Evolutionary conservation across 1,140 invertebrate genomes (phyloP), one percentile per base, ranked within the genome.

Genomic region (Polypedilum pembai): DNA sequence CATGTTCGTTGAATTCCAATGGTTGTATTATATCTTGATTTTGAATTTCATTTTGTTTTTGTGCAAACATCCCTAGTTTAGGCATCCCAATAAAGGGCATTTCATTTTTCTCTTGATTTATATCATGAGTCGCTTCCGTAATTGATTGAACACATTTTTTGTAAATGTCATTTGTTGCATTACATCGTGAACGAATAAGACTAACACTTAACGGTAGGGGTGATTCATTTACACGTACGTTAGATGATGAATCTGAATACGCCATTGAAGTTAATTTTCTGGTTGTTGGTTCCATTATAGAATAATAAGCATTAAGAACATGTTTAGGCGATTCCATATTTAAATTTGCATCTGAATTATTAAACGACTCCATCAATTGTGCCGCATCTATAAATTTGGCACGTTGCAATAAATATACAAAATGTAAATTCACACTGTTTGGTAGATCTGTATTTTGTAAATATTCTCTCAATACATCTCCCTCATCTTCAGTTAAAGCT

Each of bases 321-420:
- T 76, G 69, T 33, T 76, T 77, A 41, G 76, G 75, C 10, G 76
- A 75, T 75, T 74, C 75, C 73, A 75, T 73, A 74, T 20, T 45
- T 65, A 74, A 3, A 3, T 17, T 2, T 8, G n/a, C 66, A 8
- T 12, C 40, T 7, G 20, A 8, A 74, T 24, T 40, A 74, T 74
- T 18, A 15, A 15, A 5, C 7, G 12, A 24, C 18, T 41, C 21
- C 18, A 75, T 63, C 40, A 40, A 66, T 10, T 21, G 69, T 21
- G 45, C 45, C 0, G 81, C 81, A 40, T 82, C 81, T 18, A 82
- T 77, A 17, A 80, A 82, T 73, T 80, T 80, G n/a, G 75, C 78
- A 21, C 78, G 79, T 24, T 81, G 79, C 3, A 82, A 75, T 21
- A 82, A 56, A 76, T 82, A 74, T 0, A 81, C 78, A 15, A 82